phyloP scores from a whole-genome alignment of 2,888 invertebrate species.

The Ecdyonurus torrentis region DNA sequence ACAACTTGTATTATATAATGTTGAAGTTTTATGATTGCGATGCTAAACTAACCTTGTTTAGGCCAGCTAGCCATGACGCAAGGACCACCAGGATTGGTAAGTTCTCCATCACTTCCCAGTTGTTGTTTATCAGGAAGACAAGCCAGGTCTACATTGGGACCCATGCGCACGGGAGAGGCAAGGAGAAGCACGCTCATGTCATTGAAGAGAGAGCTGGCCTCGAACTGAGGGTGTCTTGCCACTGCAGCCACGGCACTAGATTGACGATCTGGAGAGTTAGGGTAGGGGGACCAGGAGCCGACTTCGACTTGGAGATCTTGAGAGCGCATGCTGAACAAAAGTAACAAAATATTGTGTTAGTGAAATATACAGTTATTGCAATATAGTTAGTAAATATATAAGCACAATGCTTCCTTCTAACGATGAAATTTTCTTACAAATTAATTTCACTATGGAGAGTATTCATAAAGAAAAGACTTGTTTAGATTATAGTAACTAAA shows the following conservation, averaged over 20 bases:
- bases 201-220: slow-evolving; percentile 37
- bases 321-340: slow-evolving; percentile 29
- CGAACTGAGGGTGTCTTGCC: slow-evolving; percentile 51
- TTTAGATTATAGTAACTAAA: too few relatives aligned
- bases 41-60: slow-evolving; percentile 39
- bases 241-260: slow-evolving; percentile 43
- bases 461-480: too few relatives aligned
- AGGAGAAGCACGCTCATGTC: slow-evolving; percentile 58
- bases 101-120: slow-evolving; percentile 29
- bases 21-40: too few relatives aligned
- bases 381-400: background rate
- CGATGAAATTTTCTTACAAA: too few relatives aligned
- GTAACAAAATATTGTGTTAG: background rate
- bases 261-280: slow-evolving; percentile 39
- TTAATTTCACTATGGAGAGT: too few relatives aligned
- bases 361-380: background rate
- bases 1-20: too few relatives aligned
- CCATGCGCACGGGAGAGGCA: slow-evolving; percentile 37
- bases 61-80: slow-evolving; percentile 76
- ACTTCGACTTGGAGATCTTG: slow-evolving; percentile 56
- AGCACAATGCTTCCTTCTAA: too few relatives aligned
- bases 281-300: slow-evolving; percentile 59
- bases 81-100: slow-evolving; percentile 31
- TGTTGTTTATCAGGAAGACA: slow-evolving; percentile 46
- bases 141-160: slow-evolving; percentile 55